A percentile compares a stretch with the other conserved stretches of the same genome.
These are phyloP conservation scores for Ips typographus DNA, from an alignment of 1,140 invertebrate genomes.

Conservation along the genomic window DNA sequence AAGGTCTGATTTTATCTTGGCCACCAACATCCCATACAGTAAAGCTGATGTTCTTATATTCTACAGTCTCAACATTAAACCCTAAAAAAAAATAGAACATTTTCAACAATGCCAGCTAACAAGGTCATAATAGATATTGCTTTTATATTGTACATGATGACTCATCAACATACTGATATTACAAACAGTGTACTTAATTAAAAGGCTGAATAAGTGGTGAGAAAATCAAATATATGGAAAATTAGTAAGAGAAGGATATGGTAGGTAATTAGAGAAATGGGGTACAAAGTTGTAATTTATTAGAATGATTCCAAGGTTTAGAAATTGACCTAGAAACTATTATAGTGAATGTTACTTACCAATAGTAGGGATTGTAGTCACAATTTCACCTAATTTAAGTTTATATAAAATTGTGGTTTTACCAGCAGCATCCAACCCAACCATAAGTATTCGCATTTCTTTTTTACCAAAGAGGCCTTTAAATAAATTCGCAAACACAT, in stretches of 20 bases:
- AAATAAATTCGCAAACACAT: conserved; percentile 83
- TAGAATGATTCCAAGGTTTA: neutral
- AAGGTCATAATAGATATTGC: conserved; percentile 15
- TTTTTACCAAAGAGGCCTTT: conserved; percentile 98
- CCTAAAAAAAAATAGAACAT: conserved; percentile 58
- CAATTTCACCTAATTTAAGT: conserved; percentile 99
- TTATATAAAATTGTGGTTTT: conserved; percentile 99
- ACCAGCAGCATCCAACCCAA: conserved; percentile 96
- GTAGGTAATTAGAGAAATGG: too few relatives aligned
- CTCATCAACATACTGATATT: conserved; percentile 3
- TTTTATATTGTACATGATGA: conserved; percentile 11
- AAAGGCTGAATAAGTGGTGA: too few relatives aligned
- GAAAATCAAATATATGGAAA: too few relatives aligned
- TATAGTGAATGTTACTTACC: conserved; percentile 65
- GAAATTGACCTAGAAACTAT: conserved; percentile 13
- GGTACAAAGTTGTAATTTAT: neutral
- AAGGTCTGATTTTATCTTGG: conserved; percentile 86
- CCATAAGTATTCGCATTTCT: conserved; percentile 99
- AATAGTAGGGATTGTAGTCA: conserved; percentile 99
- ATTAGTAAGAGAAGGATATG: too few relatives aligned
- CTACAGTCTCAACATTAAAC: conserved; percentile 94
- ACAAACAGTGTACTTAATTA: too few relatives aligned
- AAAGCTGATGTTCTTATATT: conserved; percentile 96
- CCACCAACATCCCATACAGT: conserved; percentile 92
- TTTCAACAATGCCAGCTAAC: conserved; percentile 2